Base-by-base conservation (phyloP, 2,113 vertebrate genomes). In the Macheiramphus alcinus region DNA sequence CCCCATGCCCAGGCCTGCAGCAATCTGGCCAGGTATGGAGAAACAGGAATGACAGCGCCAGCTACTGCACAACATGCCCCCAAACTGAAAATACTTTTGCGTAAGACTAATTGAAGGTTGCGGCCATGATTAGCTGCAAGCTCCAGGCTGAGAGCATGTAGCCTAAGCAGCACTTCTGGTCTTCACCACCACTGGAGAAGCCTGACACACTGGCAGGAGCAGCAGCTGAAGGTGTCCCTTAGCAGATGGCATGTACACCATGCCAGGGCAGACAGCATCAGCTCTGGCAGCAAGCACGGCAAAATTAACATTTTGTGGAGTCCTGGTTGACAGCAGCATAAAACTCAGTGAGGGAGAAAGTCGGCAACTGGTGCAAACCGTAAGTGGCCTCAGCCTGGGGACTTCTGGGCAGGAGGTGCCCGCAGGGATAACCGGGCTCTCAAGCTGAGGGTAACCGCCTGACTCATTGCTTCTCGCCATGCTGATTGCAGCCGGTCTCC, bases 281-380 rank as follows among this genome's bases (percentile, higher is more conserved):
- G 59, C 34, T 47, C 87, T 83, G 78, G 72, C 78, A 87, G 61
- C 67, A 52, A 59, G 26, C 17, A 10, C 1, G 3, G 82, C 53
- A 72, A 65, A 91, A 93, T 80, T 29, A 70, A 91, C 45, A 27
- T 62, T 80, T 86, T 52, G 48, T 40, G 80, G 84, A 48, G 86
- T 40, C 36, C 65, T 80, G 87, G 63, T 26, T 38, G 59, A 76
- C 45, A 89, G 80, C 59, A 43, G 80, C 68, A 40, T 13, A 10
- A 84, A 95, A 61, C 36, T 61, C 68, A 93, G 7, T 36, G 85
- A 94, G 50, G 90, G 68, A 58, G 84, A 93, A 96, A 93, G 67
- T 43, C 68, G 36, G 70, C 84, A 73, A 89, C 63, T 86, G 80
- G 88, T 80, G 63, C 48, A 70, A 29, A 73, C 9, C 4, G 1